phyloP scores from a whole-genome alignment of 2,113 vertebrate species.

The Aegotheles bennettii region DNA sequence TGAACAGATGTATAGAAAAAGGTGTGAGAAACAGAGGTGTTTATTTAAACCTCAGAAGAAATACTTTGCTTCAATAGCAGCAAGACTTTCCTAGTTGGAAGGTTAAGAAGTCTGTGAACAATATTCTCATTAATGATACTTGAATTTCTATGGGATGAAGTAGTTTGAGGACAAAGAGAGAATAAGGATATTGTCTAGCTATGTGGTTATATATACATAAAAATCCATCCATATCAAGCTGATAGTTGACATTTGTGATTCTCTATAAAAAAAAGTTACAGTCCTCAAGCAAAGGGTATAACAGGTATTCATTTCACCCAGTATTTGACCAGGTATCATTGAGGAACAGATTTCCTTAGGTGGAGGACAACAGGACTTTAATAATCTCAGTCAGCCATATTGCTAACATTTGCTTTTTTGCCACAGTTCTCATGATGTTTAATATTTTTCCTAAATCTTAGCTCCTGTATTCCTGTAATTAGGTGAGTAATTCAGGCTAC shows the following conservation, averaged over 20 bases:
- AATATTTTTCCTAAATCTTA: neutral
- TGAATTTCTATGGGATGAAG: neutral
- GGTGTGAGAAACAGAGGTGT: neutral
- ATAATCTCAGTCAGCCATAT: neutral
- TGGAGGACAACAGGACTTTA: neutral
- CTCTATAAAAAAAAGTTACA: neutral
- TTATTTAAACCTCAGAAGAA: neutral
- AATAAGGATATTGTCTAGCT: neutral
- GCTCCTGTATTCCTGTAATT: neutral
- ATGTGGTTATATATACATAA: neutral
- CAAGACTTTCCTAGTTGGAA: neutral
- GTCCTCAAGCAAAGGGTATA: neutral
- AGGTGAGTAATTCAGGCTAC: neutral
- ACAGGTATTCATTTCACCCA: neutral
- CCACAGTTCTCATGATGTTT: neutral
- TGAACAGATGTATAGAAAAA: neutral
- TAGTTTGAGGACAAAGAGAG: neutral
- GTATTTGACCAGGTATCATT: neutral
- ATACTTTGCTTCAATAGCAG: neutral
- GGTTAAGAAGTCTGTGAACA: neutral
- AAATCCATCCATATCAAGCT: neutral
- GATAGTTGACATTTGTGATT: neutral
- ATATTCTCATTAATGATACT: neutral
- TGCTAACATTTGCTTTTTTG: neutral
- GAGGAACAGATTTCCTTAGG: neutral